phyloP scores from a whole-genome alignment of 2,797 vertebrate species.

The Sebastes itinus region DNA sequence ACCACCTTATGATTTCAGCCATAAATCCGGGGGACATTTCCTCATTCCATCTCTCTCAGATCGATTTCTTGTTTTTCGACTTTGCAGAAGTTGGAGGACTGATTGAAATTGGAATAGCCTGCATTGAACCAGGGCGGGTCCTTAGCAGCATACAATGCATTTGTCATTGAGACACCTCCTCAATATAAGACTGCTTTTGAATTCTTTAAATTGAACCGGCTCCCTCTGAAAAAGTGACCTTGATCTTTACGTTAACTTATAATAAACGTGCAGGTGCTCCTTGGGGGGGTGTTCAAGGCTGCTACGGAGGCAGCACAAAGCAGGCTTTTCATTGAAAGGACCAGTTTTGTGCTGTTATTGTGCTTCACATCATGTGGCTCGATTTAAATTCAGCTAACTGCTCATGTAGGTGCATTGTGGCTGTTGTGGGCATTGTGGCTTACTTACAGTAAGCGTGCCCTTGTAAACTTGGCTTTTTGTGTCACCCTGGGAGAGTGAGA shows the following conservation, averaged over 20 bases:
- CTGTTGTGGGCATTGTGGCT: not conserved
- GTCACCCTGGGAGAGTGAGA: conserved; percentile 25
- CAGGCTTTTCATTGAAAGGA: not conserved
- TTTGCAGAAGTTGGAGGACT: conserved; percentile 50
- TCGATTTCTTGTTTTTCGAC: conserved; percentile 51
- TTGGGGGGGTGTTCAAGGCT: not conserved
- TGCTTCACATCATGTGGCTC: not conserved
- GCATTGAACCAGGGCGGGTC: conserved; percentile 34
- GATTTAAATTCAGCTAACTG: conserved; percentile 12
- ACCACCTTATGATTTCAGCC: not conserved
- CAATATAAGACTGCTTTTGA: conserved; percentile 1
- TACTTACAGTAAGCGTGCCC: not conserved
- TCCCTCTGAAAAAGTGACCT: conserved; percentile 25
- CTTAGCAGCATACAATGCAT: conserved; percentile 24
- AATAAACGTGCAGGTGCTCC: conserved; percentile 20
- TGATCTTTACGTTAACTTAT: conserved; percentile 43
- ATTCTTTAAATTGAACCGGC: conserved; percentile 21
- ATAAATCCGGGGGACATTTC: conserved; percentile 53
- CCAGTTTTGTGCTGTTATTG: not conserved
- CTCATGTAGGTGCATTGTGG: not conserved
- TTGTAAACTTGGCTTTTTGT: conserved; percentile 20
- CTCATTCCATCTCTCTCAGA: conserved; percentile 29
- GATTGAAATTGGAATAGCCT: conserved; percentile 55
- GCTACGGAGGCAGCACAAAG: conserved; percentile 23
- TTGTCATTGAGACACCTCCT: conserved; percentile 46